Evolutionary conservation across 2,113 vertebrate species (phyloP).

Genomic region (Oenanthe melanoleuca): DNA sequence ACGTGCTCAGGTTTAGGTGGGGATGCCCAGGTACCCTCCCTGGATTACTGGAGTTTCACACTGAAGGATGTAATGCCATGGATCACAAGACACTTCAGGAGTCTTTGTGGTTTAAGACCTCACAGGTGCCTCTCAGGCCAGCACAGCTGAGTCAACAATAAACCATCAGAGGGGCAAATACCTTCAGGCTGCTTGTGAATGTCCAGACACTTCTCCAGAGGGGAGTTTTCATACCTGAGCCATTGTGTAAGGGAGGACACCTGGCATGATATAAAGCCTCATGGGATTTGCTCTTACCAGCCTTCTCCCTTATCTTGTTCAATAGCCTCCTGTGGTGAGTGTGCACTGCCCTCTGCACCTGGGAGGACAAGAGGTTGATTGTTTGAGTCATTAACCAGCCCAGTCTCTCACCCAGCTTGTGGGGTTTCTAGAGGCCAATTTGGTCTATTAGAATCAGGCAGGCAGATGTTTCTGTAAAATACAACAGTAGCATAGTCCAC

Average conservation of each 20-base stretch:
- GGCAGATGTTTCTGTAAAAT: background rate
- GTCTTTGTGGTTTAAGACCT: background rate
- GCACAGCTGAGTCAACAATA: background rate
- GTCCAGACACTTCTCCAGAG: fast-evolving
- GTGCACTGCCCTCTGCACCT: background rate
- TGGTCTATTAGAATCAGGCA: too few relatives aligned
- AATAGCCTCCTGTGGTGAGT: background rate
- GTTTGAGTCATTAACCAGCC: background rate
- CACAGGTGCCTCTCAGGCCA: background rate
- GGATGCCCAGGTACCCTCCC: background rate
- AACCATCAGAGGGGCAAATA: fast-evolving
- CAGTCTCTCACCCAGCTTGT: background rate
- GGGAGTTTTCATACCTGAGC: background rate
- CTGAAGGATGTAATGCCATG: background rate
- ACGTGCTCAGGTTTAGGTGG: background rate
- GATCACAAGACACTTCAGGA: background rate
- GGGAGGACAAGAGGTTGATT: background rate
- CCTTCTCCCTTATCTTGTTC: background rate
- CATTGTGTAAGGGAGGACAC: background rate
- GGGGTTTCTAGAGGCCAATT: background rate
- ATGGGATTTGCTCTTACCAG: background rate
- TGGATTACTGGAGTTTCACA: background rate
- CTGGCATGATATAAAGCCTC: background rate
- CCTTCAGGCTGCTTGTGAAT: background rate
- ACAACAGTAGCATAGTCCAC: background rate